These are phyloP conservation scores for Thumatha senex DNA, from an alignment of 2,888 invertebrate genomes.

Conservation along the genomic window DNA sequence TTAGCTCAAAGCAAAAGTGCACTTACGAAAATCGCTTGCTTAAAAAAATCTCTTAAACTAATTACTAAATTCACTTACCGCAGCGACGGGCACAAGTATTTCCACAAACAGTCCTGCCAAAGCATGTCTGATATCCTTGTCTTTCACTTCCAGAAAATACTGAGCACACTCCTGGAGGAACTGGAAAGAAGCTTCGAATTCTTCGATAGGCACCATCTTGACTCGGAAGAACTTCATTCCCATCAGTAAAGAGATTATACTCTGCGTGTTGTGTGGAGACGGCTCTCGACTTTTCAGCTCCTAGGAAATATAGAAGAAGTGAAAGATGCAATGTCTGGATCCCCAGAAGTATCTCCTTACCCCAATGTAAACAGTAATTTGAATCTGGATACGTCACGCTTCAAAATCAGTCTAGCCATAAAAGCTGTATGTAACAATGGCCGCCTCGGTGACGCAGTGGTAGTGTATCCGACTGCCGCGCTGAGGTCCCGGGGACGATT, in stretches of 20 bases:
- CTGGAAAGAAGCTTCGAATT: constrained; percentile 99
- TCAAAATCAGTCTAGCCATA: too few species aligned
- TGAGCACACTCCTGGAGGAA: constrained; percentile 99
- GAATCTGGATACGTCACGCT: too few species aligned
- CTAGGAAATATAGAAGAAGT: constrained; percentile 36
- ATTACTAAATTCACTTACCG: constrained; percentile 84
- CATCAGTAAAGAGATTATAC: constrained; percentile 98
- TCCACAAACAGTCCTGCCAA: constrained; percentile 99
- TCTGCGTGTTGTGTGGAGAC: constrained; percentile 94
- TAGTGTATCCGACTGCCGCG: too few species aligned
- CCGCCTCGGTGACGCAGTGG: too few species aligned
- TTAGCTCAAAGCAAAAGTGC: too few species aligned
- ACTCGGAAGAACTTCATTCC: constrained; percentile 99
- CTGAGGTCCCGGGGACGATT: too few species aligned
- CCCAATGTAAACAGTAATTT: too few species aligned
- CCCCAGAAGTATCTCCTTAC: too few species aligned
- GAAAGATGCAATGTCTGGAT: background rate
- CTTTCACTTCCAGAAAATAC: constrained; percentile 98
- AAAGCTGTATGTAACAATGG: too few species aligned
- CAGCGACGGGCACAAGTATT: constrained; percentile 98
- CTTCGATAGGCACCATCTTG: constrained; percentile 99
- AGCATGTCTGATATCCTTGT: constrained; percentile 98
- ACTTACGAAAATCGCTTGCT: too few species aligned
- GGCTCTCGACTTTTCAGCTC: constrained; percentile 91
- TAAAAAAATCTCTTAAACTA: too few species aligned